Evolutionary conservation across 2,797 vertebrate genomes (phyloP), one percentile per base, ranked within the genome.

Genomic region (Austrolebias charrua): DNA sequence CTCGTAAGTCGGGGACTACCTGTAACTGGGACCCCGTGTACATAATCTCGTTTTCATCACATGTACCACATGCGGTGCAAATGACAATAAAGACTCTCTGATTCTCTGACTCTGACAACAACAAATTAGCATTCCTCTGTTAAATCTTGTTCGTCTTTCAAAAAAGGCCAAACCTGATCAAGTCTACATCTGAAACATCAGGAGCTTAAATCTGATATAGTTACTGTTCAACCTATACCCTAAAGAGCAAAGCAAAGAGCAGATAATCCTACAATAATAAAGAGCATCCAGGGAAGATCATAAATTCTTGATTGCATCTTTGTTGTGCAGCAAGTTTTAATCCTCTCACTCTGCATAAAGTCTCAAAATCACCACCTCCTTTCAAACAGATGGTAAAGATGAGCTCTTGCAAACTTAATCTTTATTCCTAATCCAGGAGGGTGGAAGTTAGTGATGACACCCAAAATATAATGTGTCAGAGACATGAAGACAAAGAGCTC

Each of bases 371-470:
- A 73, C 19, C 18, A 20, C 18, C 18, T 20, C 72, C 72, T 80
- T 88, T 88, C 75, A 82, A 43, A 53, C 19, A 15, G 11, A 54
- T 58, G n/a, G 15, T 38, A 71, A 44, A 60, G 68, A 53, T 47
- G 47, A 59, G 71, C 55, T 0, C 55, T 57, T 51, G 50, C 42
- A 13, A 63, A 51, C 15, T 15, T 13, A 16, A 52, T 59, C 66
- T 46, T 55, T 38, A 69, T 45, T 55, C 48, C 20, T 33, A 48
- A 19, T 11, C 18, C 66, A 19, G 65, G 42, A 55, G 60, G 29
- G 62, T 12, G 46, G 9, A 5, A 48, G 13, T 11, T 52, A 69
- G 43, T 19, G 18, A 28, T n/a, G 2, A 6, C 49, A 66, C 66
- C 31, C 38, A 47, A 64, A 53, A 35, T 63, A 43, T 79, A 12